Evolutionary conservation across 2,113 vertebrate genomes (phyloP), one percentile per base, ranked within the genome.

Genomic region (Mixornis gularis): DNA sequence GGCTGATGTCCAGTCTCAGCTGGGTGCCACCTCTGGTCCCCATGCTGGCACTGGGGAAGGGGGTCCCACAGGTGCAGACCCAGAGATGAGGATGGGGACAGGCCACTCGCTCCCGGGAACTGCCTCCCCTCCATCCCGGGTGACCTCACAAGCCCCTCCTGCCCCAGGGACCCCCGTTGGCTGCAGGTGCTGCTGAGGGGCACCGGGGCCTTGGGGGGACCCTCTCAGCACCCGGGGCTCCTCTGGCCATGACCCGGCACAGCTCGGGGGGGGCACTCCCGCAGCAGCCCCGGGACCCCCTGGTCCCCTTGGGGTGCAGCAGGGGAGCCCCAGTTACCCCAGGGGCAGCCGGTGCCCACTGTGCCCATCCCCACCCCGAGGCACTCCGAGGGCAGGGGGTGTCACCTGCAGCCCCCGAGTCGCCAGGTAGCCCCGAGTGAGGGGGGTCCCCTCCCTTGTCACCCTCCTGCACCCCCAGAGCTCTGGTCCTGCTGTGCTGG

Each of bases 41-140:
- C 0, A 2, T 10, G 36, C 60, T 18, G 48, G 36, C 2, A 0
- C 3, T 18, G 41, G 65, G 36, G 20, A 21, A 25, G 11, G n/a
- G 15, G 18, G 38, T 41, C 64, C 44, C 51, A 36, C 27, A 18
- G 14, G 3, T 29, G 34, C 56, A 21, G n/a, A 22, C 6, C 17
- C 43, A 1, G 1, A 21, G 58, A 17, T 24, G 58, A n/a, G 29
- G 34, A 22, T 4, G 8, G 32, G 48, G 34, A 60, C 53, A 17
- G 66, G 40, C 3, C 6, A 1, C 24, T 30, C 3, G 1, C 29
- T 34, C 5, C 58, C 4, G 2, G 25, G 15, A 52, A 9, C 43
- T 4, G 17, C 34, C 11, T n/a, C 8, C 2, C 30, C 43, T 34
- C 43, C 63, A 7, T 10, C 7, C 30, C 0, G 1, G 10, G 34